Evolutionary conservation across 2,797 vertebrate genomes (phyloP).

Genomic region (Peromyscus nudipes): DNA sequence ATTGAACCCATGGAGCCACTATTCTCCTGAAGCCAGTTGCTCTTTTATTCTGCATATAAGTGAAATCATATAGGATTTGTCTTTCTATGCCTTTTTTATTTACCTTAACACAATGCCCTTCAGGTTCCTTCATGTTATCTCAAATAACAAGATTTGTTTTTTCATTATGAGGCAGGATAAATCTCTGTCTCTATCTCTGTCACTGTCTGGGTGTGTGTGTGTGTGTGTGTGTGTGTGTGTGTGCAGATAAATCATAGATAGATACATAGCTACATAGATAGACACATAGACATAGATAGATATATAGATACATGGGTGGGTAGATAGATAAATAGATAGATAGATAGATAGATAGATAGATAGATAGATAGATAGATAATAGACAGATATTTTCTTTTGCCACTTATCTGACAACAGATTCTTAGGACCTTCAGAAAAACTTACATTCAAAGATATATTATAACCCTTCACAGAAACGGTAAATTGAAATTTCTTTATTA

Average conservation of each 20-base stretch:
- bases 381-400: not conserved
- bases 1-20: too few relatives aligned
- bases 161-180: not conserved
- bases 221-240: not conserved
- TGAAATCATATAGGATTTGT: not conserved
- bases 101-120: not conserved
- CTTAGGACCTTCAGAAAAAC: not conserved
- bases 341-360: not conserved
- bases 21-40: not conserved
- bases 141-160: not conserved
- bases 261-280: not conserved
- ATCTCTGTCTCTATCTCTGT: not conserved
- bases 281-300: not conserved
- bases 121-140: not conserved
- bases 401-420: not conserved
- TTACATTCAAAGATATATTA: not conserved
- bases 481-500: not conserved
- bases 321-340: not conserved
- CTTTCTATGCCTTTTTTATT: not conserved
- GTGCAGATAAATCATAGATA: not conserved
- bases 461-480: constrained; percentile 1
- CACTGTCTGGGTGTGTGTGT: not conserved
- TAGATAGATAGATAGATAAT: not conserved
- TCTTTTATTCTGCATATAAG: not conserved
- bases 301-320: not conserved